Evolutionary conservation across 2,888 invertebrate genomes (phyloP), one percentile per base, ranked within the genome.

Genomic region (Cryptocheilus praepositus): DNA sequence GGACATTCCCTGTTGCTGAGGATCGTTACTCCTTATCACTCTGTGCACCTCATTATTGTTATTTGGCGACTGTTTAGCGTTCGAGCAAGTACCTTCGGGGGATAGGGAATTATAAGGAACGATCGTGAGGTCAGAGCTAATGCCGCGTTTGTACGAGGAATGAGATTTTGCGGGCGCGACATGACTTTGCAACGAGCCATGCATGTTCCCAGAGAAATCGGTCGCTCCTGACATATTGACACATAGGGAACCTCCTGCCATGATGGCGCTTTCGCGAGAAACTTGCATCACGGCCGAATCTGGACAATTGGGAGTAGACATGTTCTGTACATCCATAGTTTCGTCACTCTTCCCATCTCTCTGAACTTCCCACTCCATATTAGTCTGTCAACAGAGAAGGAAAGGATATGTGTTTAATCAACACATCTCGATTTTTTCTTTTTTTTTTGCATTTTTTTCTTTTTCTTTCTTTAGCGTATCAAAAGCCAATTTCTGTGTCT

Each of bases 331-430:
- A 83, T 85, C 86, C 85, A 83, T 80, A 81, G 84, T 86, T 84
- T 89, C 85, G 85, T 89, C 89, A 85, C 85, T 85, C 85, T 86
- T 88, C 87, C 87, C 83, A 86, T 88, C 89, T 86, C 89, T 89
- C 70, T 83, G 85, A 83, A 84, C 79, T 85, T 89, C 90, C 90
- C 90, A 90, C 89, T 89, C 89, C 88, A 86, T 80, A 88, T 85
- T 88, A 82, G 89, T 92, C 93, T 92, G 92, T 91, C 92, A 92
- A 93, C 92, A 92, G 91, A 92, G 91, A 92, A 92, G 92, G 92
- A 92, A 92, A 91, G 92, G 92, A 91, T 89, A 79, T 84, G 82
- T 85, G 85, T 83, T 85, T 85, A 84, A 86, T 85, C 80, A 81
- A 84, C 86, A 85, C 83, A 84, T 85, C 77, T 77, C 51, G 61